Evolutionary conservation across 2,888 invertebrate genomes (phyloP).

Genomic region (Morinoia aosen): DNA sequence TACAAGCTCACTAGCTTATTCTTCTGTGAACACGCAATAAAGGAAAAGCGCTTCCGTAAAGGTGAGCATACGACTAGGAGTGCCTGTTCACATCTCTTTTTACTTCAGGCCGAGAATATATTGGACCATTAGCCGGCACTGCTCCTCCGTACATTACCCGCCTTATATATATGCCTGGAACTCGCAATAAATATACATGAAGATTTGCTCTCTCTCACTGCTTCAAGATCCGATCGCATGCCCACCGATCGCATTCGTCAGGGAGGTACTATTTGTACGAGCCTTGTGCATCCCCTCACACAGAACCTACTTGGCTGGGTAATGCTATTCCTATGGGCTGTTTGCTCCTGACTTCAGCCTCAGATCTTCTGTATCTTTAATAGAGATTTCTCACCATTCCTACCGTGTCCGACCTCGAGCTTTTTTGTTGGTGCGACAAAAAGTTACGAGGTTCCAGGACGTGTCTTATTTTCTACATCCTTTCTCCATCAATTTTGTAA

Average conservation of each 20-base stretch:
- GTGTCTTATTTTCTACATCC: neutral
- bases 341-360: neutral
- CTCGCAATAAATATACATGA: neutral
- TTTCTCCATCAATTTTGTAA: neutral
- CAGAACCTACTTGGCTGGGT: neutral
- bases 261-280: neutral
- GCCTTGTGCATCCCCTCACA: neutral
- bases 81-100: neutral
- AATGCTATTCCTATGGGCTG: neutral
- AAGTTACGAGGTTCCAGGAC: neutral
- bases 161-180: neutral
- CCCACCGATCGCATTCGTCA: constrained; percentile 3
- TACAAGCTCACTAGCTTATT: neutral
- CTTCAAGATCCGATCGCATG: neutral
- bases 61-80: neutral
- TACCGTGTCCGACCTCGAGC: neutral
- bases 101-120: neutral
- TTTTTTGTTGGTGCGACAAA: neutral
- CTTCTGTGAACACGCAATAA: neutral
- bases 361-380: neutral
- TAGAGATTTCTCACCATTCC: neutral
- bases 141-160: neutral
- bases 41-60: neutral
- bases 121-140: neutral
- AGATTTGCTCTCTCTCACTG: constrained; percentile 9